A percentile compares a stretch with the other conserved stretches of the same genome.
These are phyloP conservation scores for Gryon sp. DNA, from an alignment of 1,140 invertebrate genomes.

Conservation along the genomic window DNA sequence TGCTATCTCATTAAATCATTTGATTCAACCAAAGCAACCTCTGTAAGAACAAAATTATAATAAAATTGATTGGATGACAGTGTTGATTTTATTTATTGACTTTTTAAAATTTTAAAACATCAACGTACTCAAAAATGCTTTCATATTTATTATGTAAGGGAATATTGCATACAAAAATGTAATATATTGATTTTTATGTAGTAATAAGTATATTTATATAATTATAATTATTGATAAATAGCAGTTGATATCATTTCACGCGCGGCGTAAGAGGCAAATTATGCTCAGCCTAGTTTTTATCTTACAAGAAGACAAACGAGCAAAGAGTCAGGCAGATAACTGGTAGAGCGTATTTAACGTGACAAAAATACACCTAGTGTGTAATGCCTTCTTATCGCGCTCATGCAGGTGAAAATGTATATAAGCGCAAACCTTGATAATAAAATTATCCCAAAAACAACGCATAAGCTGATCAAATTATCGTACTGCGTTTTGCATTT, in stretches of 20 bases:
- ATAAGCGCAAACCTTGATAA: constrained; percentile 34
- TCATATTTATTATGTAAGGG: too few species aligned
- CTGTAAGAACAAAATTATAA: too few species aligned
- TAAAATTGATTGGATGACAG: too few species aligned
- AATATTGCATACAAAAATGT: too few species aligned
- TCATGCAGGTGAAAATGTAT: constrained; percentile 44
- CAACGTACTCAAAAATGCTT: too few species aligned
- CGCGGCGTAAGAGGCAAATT: constrained; percentile 19
- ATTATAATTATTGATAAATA: constrained; percentile 15
- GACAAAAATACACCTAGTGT: constrained; percentile 40
- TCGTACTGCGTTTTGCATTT: constrained; percentile 5
- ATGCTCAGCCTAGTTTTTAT: constrained; percentile 38
- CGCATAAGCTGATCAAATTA: constrained; percentile 27
- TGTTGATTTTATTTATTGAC: too few species aligned
- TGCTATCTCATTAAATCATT: too few species aligned
- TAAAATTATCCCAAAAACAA: constrained; percentile 51
- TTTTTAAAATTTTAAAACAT: too few species aligned
- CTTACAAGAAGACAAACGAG: constrained; percentile 40
- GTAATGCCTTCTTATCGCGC: constrained; percentile 23
- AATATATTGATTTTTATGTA: too few species aligned
- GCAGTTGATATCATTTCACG: neutral
- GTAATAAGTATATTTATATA: too few species aligned
- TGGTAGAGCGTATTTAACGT: constrained; percentile 29
- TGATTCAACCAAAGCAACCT: too few species aligned
- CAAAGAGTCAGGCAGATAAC: constrained; percentile 42